Conservation (phyloP, 2,888 invertebrate genomes). For the Leptinotarsa rubiginosa region DNA sequence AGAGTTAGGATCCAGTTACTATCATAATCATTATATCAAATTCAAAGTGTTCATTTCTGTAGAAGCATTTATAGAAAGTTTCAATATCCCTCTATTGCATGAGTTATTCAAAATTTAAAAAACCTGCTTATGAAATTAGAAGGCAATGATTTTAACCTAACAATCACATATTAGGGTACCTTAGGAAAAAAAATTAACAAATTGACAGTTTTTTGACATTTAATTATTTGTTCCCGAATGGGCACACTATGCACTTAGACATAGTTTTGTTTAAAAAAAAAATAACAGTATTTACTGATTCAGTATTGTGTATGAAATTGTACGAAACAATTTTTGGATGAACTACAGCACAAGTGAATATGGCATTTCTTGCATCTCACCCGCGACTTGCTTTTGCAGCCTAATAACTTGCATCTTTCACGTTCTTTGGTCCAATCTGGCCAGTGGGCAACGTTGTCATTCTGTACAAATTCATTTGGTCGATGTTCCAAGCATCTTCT, state of each 20-base stretch:
- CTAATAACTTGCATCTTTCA: constrained; percentile 21
- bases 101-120: constrained; percentile 15
- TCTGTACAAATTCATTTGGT: constrained; percentile 22
- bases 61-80: too few species aligned
- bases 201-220: constrained; percentile 13
- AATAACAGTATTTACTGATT: neutral
- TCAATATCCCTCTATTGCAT: constrained; percentile 23
- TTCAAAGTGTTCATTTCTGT: too few species aligned
- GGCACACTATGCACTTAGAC: constrained; percentile 16
- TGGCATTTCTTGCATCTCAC: constrained; percentile 19
- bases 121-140: constrained; percentile 7
- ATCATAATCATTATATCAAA: too few species aligned
- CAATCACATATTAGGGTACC: too few species aligned
- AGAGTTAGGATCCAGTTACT: too few species aligned
- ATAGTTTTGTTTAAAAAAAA: neutral
- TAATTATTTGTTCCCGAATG: neutral
- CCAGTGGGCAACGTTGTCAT: constrained; percentile 21
- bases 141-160: neutral
- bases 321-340: constrained; percentile 11
- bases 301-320: constrained; percentile 15
- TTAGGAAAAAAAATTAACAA: neutral
- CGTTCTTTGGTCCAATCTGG: constrained; percentile 22
- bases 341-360: constrained; percentile 14
- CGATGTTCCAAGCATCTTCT: constrained; percentile 22
- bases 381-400: constrained; percentile 16